Base-by-base conservation (phyloP, 2,888 invertebrate genomes). In the Marasmarcha lunaedactyla region DNA sequence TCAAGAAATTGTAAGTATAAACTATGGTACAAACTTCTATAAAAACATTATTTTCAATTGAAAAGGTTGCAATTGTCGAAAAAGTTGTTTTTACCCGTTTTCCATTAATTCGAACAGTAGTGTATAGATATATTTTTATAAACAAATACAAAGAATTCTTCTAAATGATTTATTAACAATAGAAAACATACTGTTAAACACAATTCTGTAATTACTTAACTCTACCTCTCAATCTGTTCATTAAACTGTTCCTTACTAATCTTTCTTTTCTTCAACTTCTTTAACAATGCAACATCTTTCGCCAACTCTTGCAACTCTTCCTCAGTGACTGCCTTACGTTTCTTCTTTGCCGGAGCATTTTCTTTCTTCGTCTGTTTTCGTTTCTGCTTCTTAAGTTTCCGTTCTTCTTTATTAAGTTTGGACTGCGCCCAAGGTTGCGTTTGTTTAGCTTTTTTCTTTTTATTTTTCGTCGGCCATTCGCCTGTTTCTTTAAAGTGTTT, bases 251-350 rank as follows among this genome's bases (percentile, higher is more conserved):
- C 88, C 39, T 88, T 78, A 0, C 85, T 84, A 15, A 90, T 90
- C 66, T 95, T 95, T 52, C 92, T 90, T 56, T 89, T 92, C 64
- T 95, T 96, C 0, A 94, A 74, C 55, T 93, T 94, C 64, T 95
- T 97, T 44, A 95, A 87, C 14, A 96, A 77, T 4, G 91, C 88
- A 37, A 94, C 88, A 61, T 97, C 96, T 40, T 87, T 89, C 5
- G 90, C 90, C 36, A 95, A 57, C 57, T 94, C 93, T 20, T 88
- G 87, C 15, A 93, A 59, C 55, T 95, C 94, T 47, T 91, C 90
- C 52, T 90, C 87, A 2, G 87, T 88, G 27, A 90, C 85, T 0
- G 70, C 61, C 39, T 59, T 60, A 10, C 78, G 50, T 50, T 71
- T 76, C 74, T 49, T 83, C 56, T 58, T 86, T 77, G 47, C 84